phyloP scores from a whole-genome alignment of 2,113 vertebrate genomes.

The Nothocercus nigrocapillus region DNA sequence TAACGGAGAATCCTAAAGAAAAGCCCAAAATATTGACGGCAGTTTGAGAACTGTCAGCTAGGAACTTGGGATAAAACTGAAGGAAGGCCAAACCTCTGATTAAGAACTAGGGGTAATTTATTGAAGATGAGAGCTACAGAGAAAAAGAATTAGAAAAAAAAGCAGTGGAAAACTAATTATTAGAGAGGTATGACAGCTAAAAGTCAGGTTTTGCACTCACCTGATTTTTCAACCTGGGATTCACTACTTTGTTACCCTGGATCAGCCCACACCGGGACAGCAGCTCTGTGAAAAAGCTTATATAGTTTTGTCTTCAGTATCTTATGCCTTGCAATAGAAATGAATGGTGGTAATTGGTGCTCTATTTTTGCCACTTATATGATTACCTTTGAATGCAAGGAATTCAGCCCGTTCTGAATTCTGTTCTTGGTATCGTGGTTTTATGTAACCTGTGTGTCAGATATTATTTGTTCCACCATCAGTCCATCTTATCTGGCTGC shows the following conservation, averaged over 20 bases:
- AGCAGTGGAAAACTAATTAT: neutral
- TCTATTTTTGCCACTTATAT: neutral
- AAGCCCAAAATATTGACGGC: neutral
- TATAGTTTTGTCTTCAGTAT: neutral
- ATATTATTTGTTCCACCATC: neutral
- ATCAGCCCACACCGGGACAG: neutral
- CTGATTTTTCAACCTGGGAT: neutral
- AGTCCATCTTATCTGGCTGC: neutral
- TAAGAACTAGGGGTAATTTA: neutral
- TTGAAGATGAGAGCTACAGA: neutral
- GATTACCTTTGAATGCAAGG: constrained; percentile 1
- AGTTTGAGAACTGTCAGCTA: neutral
- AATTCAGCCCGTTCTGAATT: neutral
- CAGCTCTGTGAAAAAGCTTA: neutral
- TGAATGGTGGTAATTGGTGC: neutral
- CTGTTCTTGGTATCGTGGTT: neutral
- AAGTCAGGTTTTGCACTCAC: neutral
- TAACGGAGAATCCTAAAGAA: neutral
- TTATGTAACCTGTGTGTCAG: neutral
- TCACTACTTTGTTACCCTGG: neutral
- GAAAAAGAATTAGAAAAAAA: neutral
- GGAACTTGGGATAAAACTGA: neutral
- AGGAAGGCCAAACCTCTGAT: neutral
- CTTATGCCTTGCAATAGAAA: neutral
- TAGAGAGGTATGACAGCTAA: neutral